Base-by-base conservation (phyloP, 2,888 invertebrate species). In the Cheilosia variabilis region DNA sequence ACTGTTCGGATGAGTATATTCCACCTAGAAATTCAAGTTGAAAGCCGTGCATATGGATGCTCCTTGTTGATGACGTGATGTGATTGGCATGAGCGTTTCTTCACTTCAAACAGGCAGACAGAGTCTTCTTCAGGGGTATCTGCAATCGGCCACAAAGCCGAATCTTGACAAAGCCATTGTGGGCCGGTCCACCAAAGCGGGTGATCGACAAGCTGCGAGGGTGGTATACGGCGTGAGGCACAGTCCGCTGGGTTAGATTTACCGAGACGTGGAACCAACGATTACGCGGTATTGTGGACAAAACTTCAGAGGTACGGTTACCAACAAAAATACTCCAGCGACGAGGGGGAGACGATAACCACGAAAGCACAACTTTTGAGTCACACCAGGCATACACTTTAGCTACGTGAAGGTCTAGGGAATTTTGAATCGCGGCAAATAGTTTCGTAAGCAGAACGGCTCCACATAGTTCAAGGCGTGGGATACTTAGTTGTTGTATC, bases 281-380 rank as follows among this genome's bases (percentile, higher is more conserved):
- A 19, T 50, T 19, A 9, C 22, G 50, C 17, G 50, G 50, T 47
- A 47, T 19, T 47, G 17, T 47, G 47, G 3, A 1, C 17, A 47
- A 22, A 50, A 19, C 22, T 50, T 50, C 19, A 22, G 50, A 50
- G 50, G 50, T 50, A 19, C 50, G 50, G 50, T 50, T 50, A 50
- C 19, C 22, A 1, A 50, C 19, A 2, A 50, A 53, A 31, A 6
- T 9, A 31, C 7, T 31, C 7, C 7, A 31, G 1, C 31, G 31
- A 7, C 7, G 9, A 31, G 31, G 31, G 31, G 31, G 31, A 31
- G 31, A 31, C 7, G 9, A 31, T 2, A 31, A 31, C 31, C 31
- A 31, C 31, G 31, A 31, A 31, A 31, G 31, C 1, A 31, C 31
- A 31, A 31, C 31, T 31, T 31, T 31, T 7, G 2, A 31, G 31